Percentiles rank a stretch among this genome's conserved stretches.
Evolutionary conservation across 2,113 vertebrate species (phyloP).

Genomic region (Mionectes macconnelli): DNA sequence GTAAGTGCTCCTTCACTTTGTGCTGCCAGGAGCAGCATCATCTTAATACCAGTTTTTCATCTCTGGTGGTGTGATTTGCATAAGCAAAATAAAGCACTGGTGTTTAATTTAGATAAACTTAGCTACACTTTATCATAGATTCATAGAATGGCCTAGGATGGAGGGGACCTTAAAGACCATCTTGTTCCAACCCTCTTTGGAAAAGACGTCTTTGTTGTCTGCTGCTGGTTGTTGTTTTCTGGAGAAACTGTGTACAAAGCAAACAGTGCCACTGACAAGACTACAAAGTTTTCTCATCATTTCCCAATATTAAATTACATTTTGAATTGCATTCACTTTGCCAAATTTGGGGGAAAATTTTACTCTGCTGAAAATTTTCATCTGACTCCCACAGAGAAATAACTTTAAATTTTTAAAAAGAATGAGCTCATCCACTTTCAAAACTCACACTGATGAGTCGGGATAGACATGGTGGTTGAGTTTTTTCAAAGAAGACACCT

Average conservation of each 20-base stretch:
- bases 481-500: not conserved
- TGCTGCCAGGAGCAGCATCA: not conserved
- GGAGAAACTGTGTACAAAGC: not conserved
- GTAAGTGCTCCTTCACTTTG: not conserved
- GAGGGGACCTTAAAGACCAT: not conserved
- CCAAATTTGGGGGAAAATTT: not conserved
- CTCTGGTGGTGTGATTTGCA: not conserved
- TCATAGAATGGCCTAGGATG: not conserved
- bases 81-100: not conserved
- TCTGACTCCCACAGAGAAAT: not conserved
- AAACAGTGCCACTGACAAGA: fast-evolving
- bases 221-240: not conserved
- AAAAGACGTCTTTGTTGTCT: not conserved
- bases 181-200: not conserved
- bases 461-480: not conserved
- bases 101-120: not conserved
- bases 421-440: not conserved
- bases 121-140: not conserved
- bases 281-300: not conserved
- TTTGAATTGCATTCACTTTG: not conserved
- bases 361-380: not conserved
- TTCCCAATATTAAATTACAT: not conserved
- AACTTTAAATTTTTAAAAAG: not conserved
- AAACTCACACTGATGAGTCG: not conserved
- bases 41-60: not conserved